Evolutionary conservation across 2,888 invertebrate genomes (phyloP).

Genomic region (Phorcus lineatus): DNA sequence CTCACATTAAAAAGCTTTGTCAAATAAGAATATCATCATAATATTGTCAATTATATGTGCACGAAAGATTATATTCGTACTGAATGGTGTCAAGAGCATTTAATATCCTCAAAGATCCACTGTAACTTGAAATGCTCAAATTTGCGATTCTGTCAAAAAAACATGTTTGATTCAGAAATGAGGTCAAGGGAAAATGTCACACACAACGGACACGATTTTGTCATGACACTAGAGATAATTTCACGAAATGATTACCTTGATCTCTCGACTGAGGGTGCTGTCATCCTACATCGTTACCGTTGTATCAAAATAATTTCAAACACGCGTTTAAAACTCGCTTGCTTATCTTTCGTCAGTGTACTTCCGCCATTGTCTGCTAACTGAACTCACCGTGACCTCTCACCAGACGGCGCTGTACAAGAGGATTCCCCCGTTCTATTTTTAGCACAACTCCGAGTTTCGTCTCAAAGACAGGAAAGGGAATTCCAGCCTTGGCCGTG

Average conservation of each 20-base stretch:
- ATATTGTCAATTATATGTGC: background rate
- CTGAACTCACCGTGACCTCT: background rate
- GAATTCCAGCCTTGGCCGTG: too few relatives aligned
- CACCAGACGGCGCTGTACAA: background rate
- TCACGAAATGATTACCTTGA: background rate
- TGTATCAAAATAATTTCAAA: too few relatives aligned
- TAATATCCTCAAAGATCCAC: background rate
- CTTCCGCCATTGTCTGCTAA: conserved; percentile 10
- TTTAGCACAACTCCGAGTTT: background rate
- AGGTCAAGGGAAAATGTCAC: background rate
- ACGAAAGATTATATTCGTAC: background rate
- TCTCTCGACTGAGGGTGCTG: too few relatives aligned
- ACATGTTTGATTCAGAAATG: conserved; percentile 1
- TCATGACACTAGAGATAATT: background rate
- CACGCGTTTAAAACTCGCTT: background rate
- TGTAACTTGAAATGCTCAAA: background rate
- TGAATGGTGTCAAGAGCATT: background rate
- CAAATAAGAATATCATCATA: background rate
- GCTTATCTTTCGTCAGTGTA: background rate
- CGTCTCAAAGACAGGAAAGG: too few relatives aligned
- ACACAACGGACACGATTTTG: background rate
- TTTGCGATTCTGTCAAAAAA: background rate
- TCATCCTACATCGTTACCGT: too few relatives aligned
- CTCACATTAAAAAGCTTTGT: background rate
- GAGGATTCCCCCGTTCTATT: background rate